A percentile compares a stretch with the other conserved stretches of the same genome.
Evolutionary conservation across 53 echinoderm and acorn worm genomes (phyloP).

Genomic region (Pentamera pediparva): DNA sequence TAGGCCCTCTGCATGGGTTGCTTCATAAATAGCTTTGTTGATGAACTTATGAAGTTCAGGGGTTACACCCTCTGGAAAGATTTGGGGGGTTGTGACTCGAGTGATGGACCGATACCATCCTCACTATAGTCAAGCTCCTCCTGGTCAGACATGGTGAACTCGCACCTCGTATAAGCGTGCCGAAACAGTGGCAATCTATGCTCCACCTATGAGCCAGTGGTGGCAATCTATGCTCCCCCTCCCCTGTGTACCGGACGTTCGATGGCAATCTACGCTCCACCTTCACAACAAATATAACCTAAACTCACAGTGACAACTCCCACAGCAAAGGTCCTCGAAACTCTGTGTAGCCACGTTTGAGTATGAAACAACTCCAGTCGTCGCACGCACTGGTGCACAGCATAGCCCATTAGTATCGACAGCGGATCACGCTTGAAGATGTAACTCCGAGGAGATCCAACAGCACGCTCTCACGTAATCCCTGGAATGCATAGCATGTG

Average conservation of each 20-base stretch:
- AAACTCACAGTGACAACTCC: too few species aligned
- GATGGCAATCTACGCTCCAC: too few species aligned
- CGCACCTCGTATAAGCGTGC: too few species aligned
- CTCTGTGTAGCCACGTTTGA: too few species aligned
- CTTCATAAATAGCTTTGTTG: background rate
- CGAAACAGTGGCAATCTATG: too few species aligned
- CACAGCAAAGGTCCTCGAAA: too few species aligned
- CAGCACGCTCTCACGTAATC: background rate
- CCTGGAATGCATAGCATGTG: background rate
- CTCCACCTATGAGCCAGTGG: too few species aligned
- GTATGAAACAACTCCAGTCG: too few species aligned
- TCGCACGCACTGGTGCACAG: too few species aligned
- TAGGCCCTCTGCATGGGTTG: background rate
- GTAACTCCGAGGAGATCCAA: background rate
- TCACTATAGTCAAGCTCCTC: background rate
- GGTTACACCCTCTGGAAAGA: background rate
- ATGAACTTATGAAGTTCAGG: background rate
- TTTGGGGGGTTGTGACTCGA: background rate
- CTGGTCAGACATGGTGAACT: background rate
- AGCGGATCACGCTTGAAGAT: background rate
- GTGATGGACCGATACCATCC: background rate
- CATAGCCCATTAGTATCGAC: background rate
- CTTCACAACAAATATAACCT: too few species aligned
- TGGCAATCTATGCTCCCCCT: too few species aligned
- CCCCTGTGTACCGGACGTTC: too few species aligned